phyloP scores from a whole-genome alignment of 2,888 invertebrate genomes.

The Tenthredo livida region DNA sequence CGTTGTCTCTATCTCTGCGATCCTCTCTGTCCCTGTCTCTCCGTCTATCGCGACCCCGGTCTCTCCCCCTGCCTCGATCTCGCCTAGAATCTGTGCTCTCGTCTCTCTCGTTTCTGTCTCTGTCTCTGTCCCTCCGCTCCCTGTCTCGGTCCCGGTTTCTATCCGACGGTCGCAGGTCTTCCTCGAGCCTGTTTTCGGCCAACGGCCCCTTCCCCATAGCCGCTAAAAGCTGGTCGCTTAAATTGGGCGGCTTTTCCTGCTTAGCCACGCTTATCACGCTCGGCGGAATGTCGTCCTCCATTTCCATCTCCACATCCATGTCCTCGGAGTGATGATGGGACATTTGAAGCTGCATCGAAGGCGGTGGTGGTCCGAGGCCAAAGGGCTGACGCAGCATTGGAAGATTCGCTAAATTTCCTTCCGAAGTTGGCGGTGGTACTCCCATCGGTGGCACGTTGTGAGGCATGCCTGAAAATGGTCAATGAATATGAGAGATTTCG shows the following conservation, averaged over 20 bases:
- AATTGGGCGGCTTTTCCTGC: conserved; percentile 66
- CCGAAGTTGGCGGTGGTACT: conserved; percentile 75
- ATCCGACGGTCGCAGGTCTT: conserved; percentile 62
- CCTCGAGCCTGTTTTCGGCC: conserved; percentile 62
- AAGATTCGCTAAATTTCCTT: conserved; percentile 72
- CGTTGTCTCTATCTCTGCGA: conserved; percentile 66
- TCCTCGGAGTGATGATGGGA: conserved; percentile 83
- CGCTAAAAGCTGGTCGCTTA: conserved; percentile 80
- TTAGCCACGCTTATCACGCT: conserved; percentile 61
- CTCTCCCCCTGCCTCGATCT: conserved; percentile 60
- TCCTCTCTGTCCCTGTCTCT: conserved; percentile 70
- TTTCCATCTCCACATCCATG: conserved; percentile 89
- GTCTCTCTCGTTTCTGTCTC: conserved; percentile 61
- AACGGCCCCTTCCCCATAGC: conserved; percentile 79
- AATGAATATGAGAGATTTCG: background rate
- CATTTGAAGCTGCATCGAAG: conserved; percentile 72
- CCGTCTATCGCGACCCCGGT: conserved; percentile 61
- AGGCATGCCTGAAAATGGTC: conserved; percentile 72
- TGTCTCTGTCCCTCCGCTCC: conserved; percentile 67
- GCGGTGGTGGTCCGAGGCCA: conserved; percentile 72
- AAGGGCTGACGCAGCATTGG: conserved; percentile 75
- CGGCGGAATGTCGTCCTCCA: conserved; percentile 78
- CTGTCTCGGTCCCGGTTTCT: conserved; percentile 71
- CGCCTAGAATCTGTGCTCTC: conserved; percentile 61
- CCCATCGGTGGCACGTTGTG: conserved; percentile 78